Evolutionary conservation across 2,113 vertebrate genomes (phyloP), one percentile per base, ranked within the genome.

Genomic region (Salvelinus sp.): DNA sequence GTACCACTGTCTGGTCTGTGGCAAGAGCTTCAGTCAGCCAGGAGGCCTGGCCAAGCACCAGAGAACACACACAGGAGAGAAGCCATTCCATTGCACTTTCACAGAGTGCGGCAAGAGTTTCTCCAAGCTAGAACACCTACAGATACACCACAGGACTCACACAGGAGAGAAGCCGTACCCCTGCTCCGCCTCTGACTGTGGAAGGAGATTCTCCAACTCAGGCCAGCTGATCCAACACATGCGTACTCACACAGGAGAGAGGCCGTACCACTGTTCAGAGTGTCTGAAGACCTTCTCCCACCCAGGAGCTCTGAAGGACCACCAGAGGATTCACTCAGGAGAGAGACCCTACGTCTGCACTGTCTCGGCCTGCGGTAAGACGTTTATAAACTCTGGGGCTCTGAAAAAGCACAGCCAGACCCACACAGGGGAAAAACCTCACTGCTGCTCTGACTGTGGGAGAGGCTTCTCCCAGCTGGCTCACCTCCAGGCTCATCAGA

Each of bases 131-230:
- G 58, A 62, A 16, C 58, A 62, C n/a, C n/a, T 62, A 62, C 58
- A 62, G 58, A 62, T 2, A 7, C 58, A 62, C 58, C 18, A 62
- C 4, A 62, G 58, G 58, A 62, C 58, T 23, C 58, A 62, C 58
- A 62, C 58, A 62, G 58, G 58, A 62, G 58, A 62, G n/a, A 62
- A 62, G 58, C 58, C 58, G 10, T 62, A 62, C n/a, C 18, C 58
- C n/a, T 62, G 58, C 58, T 62, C 58, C 1, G 1, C 16, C 50
- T 2, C 50, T 23, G 58, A 62, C 20, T 62, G 58, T 23, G 58
- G 58, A 62, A 62, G 58, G n/a, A n/a, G 7, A 62, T 62, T 62
- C n/a, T 62, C 58, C 58, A 62, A 62, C n/a, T 62, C 58, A 22
- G 58, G 58, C n/a, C 58, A 62, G n/a, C 16, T 62, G n/a, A 62